These are phyloP conservation scores for Platynereis dumerilii DNA, from an alignment of 2,888 invertebrate species.

Conservation along the genomic window DNA sequence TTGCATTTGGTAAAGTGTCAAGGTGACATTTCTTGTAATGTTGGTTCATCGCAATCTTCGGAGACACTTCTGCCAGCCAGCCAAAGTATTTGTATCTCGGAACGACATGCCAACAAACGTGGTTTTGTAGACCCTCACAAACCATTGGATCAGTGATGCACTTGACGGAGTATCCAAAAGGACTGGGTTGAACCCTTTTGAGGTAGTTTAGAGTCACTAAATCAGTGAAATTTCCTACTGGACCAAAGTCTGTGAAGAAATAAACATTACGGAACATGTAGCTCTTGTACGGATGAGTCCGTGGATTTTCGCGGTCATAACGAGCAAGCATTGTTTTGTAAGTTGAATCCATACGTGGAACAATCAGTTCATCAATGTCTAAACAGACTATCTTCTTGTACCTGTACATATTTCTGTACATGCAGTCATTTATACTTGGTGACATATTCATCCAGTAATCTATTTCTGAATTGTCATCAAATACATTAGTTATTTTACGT, in stretches of 20 bases:
- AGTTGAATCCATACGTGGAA: slow-evolving; percentile 25
- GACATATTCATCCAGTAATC: neutral
- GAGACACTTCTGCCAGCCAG: neutral
- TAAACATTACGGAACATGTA: slow-evolving; percentile 29
- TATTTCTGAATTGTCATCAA: neutral
- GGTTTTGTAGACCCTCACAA: slow-evolving; percentile 1
- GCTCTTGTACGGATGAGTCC: slow-evolving; percentile 1
- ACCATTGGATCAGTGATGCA: slow-evolving; percentile 3
- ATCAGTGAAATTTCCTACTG: too few species aligned
- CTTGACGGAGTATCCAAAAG: slow-evolving; percentile 2
- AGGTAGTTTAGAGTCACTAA: neutral
- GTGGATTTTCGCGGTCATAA: neutral
- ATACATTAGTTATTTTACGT: neutral
- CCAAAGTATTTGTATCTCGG: neutral
- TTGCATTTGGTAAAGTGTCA: neutral
- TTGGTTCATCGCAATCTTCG: neutral
- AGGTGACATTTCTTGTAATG: slow-evolving; percentile 6
- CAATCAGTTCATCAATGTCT: slow-evolving; percentile 35
- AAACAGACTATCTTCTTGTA: slow-evolving; percentile 29
- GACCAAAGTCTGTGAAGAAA: slow-evolving; percentile 26
- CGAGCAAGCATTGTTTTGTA: slow-evolving; percentile 7
- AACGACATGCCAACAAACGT: slow-evolving; percentile 1
- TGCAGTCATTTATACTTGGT: slow-evolving; percentile 32
- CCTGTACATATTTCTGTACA: slow-evolving; percentile 35
- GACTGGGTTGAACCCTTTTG: neutral